These are phyloP conservation scores for Malurus cyaneus DNA, from an alignment of 2,113 vertebrate genomes.

Conservation along the genomic window DNA sequence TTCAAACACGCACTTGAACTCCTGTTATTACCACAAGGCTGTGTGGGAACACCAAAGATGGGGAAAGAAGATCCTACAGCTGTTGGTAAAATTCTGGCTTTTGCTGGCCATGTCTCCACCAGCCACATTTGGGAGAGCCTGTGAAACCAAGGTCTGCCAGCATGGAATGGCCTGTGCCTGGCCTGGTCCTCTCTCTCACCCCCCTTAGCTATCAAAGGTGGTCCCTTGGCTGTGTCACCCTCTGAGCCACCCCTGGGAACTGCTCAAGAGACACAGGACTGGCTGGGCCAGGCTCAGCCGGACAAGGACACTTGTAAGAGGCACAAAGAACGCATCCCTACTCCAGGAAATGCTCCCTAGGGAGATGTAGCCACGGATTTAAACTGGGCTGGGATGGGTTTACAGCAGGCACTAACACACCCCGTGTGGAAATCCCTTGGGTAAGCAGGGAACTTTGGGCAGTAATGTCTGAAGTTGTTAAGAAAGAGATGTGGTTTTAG, in stretches of 20 bases:
- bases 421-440: neutral
- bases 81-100: neutral
- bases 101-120: neutral
- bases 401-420: neutral
- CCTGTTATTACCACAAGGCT: neutral
- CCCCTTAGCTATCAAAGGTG: neutral
- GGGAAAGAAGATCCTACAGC: neutral
- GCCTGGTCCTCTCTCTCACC: neutral
- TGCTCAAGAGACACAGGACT: neutral
- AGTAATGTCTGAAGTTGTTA: neutral
- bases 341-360: neutral
- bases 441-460: neutral
- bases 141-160: neutral
- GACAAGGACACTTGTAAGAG: neutral
- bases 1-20: neutral
- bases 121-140: neutral
- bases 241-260: neutral
- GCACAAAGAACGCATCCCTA: neutral
- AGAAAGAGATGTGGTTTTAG: fast-evolving
- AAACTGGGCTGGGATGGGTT: neutral
- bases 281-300: neutral
- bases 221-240: neutral
- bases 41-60: neutral
- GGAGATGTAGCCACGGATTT: neutral
- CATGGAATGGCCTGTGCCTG: neutral